Base-by-base conservation (phyloP, 2,113 vertebrate genomes). In the Anolis carolinensis region DNA sequence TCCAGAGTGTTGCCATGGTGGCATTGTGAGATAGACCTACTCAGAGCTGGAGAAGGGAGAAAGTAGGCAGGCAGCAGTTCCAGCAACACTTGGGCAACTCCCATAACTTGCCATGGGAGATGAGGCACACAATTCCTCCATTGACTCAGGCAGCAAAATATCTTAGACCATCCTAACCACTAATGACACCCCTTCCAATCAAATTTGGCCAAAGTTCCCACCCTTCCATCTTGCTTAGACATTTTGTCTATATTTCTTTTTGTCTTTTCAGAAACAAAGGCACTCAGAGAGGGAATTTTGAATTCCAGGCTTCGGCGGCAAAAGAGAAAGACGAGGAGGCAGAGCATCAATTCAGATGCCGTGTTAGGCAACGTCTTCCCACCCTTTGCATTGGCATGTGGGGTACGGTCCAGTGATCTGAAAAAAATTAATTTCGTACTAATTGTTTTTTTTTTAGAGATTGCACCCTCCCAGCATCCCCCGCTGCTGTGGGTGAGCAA, bases 351-450 rank as follows among this genome's bases (percentile, higher is more conserved):
- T 0, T 1, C 71, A 83, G 59, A 75, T 85, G 74, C 79, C 91
- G 68, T 34, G 23, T 62, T 86, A 81, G 81, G 80, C 79, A 72
- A n/a, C 85, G 3, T 87, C 30, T 44, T 27, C 20, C 63, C 65
- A 44, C 39, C 78, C 85, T 86, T 68, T 0, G 0, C 9, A 0
- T 48, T 85, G 55, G 65, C 73, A 88, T 25, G 34, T 83, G 72
- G 36, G 86, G 23, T 81, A 34, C 30, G 88, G 88, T 73, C 89
- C 93, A 93, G 52, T 63, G 87, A 39, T 39, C 87, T 83, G 92
- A 55, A 92, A 74, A 34, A 95, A 95, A 95, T 93, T 93, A 93
- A 95, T 95, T 95, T 92, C 74, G 0, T 85, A 93, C 89, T 93
- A 93, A 92, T 95, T 95, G 92, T 94, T 95, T 92, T 68, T 27